phyloP scores from a whole-genome alignment of 2,797 vertebrate genomes.

The Crax fasciolata region DNA sequence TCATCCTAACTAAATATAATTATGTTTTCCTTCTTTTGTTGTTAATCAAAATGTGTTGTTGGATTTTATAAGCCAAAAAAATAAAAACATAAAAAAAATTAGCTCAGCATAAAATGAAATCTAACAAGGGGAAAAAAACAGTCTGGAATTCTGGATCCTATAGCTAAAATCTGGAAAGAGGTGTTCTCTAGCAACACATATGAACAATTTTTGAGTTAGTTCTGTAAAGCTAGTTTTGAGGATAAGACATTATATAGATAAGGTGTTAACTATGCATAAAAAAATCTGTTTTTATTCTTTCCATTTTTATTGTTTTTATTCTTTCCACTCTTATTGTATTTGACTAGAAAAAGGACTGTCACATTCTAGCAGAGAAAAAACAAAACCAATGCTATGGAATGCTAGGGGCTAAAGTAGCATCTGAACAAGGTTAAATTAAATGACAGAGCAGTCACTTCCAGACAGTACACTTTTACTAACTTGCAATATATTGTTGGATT shows the following conservation, averaged over 20 bases:
- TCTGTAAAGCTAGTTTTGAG: neutral
- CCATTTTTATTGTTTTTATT: neutral
- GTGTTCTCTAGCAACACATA: neutral
- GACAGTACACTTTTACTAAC: neutral
- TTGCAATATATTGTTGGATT: neutral
- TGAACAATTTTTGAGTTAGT: neutral
- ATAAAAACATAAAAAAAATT: neutral
- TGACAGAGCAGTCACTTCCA: neutral
- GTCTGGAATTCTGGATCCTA: neutral
- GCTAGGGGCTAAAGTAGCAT: neutral
- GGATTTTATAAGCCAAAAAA: neutral
- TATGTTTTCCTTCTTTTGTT: neutral
- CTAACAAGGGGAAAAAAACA: neutral
- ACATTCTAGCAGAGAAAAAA: neutral
- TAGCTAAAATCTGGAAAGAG: neutral
- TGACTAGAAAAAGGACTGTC: neutral
- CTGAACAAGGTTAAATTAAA: neutral
- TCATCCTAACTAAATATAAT: neutral
- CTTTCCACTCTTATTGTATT: neutral
- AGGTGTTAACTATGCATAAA: neutral
- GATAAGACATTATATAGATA: neutral
- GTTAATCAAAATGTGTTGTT: neutral
- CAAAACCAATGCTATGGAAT: neutral
- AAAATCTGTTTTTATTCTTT: neutral
- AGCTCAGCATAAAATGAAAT: neutral